Percentiles rank a stretch among this genome's conserved stretches.
Conservation (phyloP, 2,888 invertebrate genomes). For the Monopis laevigella region DNA sequence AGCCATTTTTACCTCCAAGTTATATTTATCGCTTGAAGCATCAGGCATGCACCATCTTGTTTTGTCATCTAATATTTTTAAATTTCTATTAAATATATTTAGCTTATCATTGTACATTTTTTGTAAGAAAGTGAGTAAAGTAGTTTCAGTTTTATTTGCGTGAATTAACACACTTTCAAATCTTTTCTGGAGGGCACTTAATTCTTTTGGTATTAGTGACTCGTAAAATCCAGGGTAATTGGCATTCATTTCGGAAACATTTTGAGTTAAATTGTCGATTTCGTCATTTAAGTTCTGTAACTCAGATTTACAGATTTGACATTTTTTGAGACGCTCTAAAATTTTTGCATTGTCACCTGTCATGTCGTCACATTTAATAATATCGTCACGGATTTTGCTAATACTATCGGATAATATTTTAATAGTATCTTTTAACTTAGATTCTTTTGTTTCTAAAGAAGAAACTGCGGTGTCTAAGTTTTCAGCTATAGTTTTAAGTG, state of each 20-base stretch:
- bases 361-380: conserved; percentile 90
- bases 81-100: conserved; percentile 80
- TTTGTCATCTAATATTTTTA: conserved; percentile 86
- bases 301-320: conserved; percentile 76
- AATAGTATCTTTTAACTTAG: conserved; percentile 74
- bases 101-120: conserved; percentile 89
- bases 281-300: conserved; percentile 74
- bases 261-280: conserved; percentile 74
- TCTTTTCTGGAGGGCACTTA: conserved; percentile 84
- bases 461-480: conserved; percentile 78
- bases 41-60: conserved; percentile 92
- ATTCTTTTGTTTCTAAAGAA: conserved; percentile 79
- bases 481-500: conserved; percentile 76
- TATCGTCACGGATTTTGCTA: conserved; percentile 78
- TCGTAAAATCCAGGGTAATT: conserved; percentile 82
- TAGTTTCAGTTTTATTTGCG: conserved; percentile 83
- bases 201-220: conserved; percentile 82
- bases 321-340: conserved; percentile 78
- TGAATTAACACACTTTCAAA: conserved; percentile 81
- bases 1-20: conserved; percentile 89
- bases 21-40: conserved; percentile 88
- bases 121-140: conserved; percentile 82
- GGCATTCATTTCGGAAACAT: conserved; percentile 75
- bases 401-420: conserved; percentile 77
- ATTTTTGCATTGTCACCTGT: conserved; percentile 88